Evolutionary conservation across 1,140 invertebrate species (phyloP), one percentile per base, ranked within the genome.

Genomic region (Caenorhabditis tropicalis): DNA sequence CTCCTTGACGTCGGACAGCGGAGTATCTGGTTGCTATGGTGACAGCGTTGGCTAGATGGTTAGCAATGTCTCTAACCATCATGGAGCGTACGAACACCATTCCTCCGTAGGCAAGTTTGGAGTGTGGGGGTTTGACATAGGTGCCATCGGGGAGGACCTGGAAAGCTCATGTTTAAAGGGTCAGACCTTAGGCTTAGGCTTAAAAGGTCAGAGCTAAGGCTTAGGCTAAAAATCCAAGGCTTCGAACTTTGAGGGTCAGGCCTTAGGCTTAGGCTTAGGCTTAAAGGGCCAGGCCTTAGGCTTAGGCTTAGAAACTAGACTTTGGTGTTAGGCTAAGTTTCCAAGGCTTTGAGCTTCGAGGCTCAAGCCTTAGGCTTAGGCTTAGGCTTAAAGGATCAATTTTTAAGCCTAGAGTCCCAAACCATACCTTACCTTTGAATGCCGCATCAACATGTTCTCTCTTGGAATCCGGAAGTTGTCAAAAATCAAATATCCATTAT

Each of bases 1-100:
- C 95, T 85, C 95, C 95, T 91, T 98, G 96, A 48, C 94, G 93
- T 46, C 96, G 92, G 0, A 98, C 94, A n/a, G 95, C 94, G 85
- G 95, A 95, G 91, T 98, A 98, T 87, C 96, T 93, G 21, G 91
- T 91, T 24, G 93, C 92, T 53, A 92, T 92, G 3, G 92, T 92
- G 19, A 82, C 87, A 2, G 91, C 92, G 43, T 87, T 82, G 16
- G 89, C 91, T 9, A 92, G 80, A 39, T 92, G 88, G 56, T 88
- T 88, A 7, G 91, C 89, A 19, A 91, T 86, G 49, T 90, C 88
- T 51, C 58, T 80, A 19, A 89, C 79, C 58, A 98, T 92, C 31
- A 95, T 93, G 12, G 96, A 95, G 21, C 96, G 93, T 0, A 97
- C 95, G 91, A 96, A 96, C 91, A 97, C 95, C 96, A 98, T 97